Evolutionary conservation across 1,140 invertebrate genomes (phyloP).

Genomic region (Zaprionus ornatus): DNA sequence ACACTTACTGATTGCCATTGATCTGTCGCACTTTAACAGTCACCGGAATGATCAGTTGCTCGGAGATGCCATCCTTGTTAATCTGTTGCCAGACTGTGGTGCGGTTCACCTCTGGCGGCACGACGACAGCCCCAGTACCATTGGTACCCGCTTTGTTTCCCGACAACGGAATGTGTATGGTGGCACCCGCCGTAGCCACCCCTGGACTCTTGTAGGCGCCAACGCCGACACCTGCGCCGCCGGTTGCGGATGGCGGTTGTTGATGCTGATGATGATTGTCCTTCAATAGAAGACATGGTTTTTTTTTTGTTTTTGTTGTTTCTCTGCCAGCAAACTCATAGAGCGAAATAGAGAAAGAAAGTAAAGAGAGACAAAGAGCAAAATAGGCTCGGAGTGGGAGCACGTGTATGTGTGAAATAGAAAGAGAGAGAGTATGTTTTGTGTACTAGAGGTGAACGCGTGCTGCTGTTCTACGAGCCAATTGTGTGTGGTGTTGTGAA

Average conservation of each 20-base stretch:
- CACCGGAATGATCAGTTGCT: constrained; percentile 72
- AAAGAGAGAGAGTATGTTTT: not conserved
- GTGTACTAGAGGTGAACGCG: constrained; percentile 16
- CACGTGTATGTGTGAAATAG: constrained; percentile 10
- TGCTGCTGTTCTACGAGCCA: constrained; percentile 37
- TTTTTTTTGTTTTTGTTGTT: constrained; percentile 45
- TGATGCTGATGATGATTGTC: constrained; percentile 72
- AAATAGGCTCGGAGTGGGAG: constrained; percentile 8
- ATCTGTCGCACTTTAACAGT: constrained; percentile 79
- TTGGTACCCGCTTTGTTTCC: constrained; percentile 85
- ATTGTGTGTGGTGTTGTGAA: constrained; percentile 38
- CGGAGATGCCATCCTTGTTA: constrained; percentile 84
- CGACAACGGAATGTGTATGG: constrained; percentile 85
- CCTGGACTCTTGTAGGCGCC: constrained; percentile 48
- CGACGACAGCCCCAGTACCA: constrained; percentile 88
- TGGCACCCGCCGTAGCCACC: constrained; percentile 58
- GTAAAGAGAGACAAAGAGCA: constrained; percentile 17
- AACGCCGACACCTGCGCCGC: constrained; percentile 65
- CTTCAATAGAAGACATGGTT: constrained; percentile 71
- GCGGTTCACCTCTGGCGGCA: constrained; percentile 96
- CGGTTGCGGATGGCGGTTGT: constrained; percentile 43
- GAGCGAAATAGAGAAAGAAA: constrained; percentile 19
- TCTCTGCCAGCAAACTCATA: constrained; percentile 29
- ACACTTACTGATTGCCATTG: constrained; percentile 82
- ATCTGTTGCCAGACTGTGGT: constrained; percentile 97